Percentiles rank a stretch among this genome's conserved stretches.
phyloP scores from a whole-genome alignment of 2,113 vertebrate genomes.

The Nothobranchius kuhntae region DNA sequence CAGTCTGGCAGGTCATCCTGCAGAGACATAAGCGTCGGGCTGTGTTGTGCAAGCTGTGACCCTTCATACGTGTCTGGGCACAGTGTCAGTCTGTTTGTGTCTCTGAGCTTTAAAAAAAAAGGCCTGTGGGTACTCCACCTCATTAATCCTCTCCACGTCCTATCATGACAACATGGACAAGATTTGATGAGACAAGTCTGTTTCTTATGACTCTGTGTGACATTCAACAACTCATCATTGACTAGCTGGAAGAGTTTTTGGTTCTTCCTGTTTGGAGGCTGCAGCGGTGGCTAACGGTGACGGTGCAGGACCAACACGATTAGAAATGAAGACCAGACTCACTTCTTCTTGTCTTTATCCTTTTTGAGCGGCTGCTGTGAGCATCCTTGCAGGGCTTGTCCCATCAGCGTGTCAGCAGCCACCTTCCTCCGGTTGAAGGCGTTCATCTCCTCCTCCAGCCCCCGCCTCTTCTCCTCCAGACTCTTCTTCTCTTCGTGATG shows the following conservation, averaged over 20 bases:
- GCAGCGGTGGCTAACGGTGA: no score
- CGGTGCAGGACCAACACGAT: no score
- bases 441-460: slow-evolving; percentile 91
- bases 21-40: slow-evolving; percentile 60
- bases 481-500: slow-evolving; percentile 94
- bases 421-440: slow-evolving; percentile 89
- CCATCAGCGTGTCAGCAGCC: slow-evolving; percentile 89
- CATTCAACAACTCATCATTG: slow-evolving; percentile 5
- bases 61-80: slow-evolving; percentile 53
- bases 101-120: slow-evolving; percentile 47
- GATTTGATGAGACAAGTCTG: background rate
- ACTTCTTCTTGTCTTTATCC: slow-evolving; percentile 98
- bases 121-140: slow-evolving; percentile 52
- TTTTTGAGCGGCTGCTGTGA: slow-evolving; percentile 88
- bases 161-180: slow-evolving; percentile 19
- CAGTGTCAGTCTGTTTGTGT: slow-evolving; percentile 68
- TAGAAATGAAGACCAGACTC: slow-evolving; percentile 60
- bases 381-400: slow-evolving; percentile 85
- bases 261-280: no score
- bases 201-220: background rate
- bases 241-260: no score
- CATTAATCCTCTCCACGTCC: slow-evolving; percentile 45
- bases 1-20: slow-evolving; percentile 66
- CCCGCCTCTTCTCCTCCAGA: slow-evolving; percentile 89
- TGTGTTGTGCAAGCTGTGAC: slow-evolving; percentile 59